Percentiles rank a stretch among this genome's conserved stretches.
Evolutionary conservation across 2,113 vertebrate species (phyloP).

Genomic region (Nymphicus hollandicus): DNA sequence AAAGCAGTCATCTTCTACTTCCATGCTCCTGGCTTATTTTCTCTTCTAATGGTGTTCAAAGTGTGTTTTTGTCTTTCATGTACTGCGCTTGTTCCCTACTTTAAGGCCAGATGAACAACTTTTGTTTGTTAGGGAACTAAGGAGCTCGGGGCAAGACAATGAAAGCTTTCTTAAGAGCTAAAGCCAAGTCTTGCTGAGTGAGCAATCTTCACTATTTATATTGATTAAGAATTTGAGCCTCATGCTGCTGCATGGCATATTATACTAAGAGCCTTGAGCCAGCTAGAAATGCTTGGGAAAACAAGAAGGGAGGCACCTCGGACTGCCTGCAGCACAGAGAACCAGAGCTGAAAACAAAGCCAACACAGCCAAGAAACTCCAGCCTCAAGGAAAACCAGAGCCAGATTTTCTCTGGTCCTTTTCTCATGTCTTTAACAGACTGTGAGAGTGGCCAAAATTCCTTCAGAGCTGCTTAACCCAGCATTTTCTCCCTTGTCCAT

Average conservation of each 20-base stretch:
- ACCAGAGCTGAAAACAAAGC: neutral
- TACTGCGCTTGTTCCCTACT: neutral
- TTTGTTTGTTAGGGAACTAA: neutral
- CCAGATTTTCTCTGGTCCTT: neutral
- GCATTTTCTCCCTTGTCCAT: neutral
- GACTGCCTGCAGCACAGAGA: neutral
- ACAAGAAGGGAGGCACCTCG: neutral
- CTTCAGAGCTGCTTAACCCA: neutral
- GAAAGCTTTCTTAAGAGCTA: neutral
- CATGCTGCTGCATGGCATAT: accelerated
- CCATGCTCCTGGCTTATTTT: neutral
- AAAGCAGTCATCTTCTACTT: neutral
- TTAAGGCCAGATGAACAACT: neutral
- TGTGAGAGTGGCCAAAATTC: neutral
- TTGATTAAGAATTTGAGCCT: neutral
- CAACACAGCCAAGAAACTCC: neutral
- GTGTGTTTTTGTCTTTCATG: neutral
- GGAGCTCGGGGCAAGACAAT: neutral
- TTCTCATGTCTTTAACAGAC: neutral
- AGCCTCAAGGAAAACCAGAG: neutral
- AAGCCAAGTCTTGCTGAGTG: neutral
- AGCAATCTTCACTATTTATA: neutral
- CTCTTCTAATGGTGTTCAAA: neutral
- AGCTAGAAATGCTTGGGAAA: neutral
- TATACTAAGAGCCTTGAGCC: neutral